These are phyloP conservation scores for Apteryx owenii DNA, from an alignment of 2,113 vertebrate genomes.

Conservation along the genomic window DNA sequence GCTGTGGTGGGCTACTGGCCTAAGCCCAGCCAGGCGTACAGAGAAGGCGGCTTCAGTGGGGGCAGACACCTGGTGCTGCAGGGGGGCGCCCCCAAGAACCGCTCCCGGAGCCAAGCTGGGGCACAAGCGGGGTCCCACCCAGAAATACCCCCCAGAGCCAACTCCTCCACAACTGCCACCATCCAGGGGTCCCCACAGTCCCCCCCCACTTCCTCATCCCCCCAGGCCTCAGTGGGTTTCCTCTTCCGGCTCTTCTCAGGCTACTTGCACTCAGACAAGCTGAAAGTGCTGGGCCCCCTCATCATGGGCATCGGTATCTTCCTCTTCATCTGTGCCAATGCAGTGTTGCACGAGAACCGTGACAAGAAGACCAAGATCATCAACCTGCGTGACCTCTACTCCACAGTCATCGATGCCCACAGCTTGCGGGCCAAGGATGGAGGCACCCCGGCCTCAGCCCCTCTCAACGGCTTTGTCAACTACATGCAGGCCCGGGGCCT, in stretches of 20 bases:
- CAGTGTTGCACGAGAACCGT: conserved; percentile 92
- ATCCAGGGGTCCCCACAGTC: background rate
- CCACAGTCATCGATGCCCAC: conserved; percentile 96
- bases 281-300: conserved; percentile 94
- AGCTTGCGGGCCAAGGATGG: conserved; percentile 88
- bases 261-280: conserved; percentile 92
- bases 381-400: conserved; percentile 96
- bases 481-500: conserved; percentile 83
- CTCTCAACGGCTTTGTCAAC: conserved; percentile 90
- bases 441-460: conserved; percentile 46
- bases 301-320: conserved; percentile 98
- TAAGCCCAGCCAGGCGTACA: conserved; percentile 76
- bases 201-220: background rate
- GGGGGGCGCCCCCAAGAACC: conserved; percentile 21
- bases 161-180: conserved; percentile 22
- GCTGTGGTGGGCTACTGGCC: conserved; percentile 96
- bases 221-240: conserved; percentile 70
- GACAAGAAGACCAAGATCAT: conserved; percentile 97
- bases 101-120: conserved; percentile 25
- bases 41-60: conserved; percentile 67
- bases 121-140: background rate
- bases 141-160: background rate
- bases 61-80: background rate
- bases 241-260: conserved; percentile 85
- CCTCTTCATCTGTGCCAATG: conserved; percentile 97